phyloP scores from a whole-genome alignment of 2,797 vertebrate genomes.

The Scolopax bukidnonensis region DNA sequence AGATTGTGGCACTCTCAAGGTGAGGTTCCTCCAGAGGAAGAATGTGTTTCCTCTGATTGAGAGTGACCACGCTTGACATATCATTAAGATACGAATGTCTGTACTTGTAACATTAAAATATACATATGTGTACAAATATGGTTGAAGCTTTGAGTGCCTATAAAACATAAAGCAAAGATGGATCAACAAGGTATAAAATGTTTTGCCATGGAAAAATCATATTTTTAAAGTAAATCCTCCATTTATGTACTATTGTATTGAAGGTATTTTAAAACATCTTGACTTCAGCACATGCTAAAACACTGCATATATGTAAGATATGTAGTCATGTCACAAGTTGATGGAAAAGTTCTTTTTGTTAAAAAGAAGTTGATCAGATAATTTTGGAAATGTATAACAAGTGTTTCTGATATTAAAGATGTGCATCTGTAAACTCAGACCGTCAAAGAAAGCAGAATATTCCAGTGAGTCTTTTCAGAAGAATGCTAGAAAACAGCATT shows the following conservation, averaged over 20 bases:
- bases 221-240: background rate
- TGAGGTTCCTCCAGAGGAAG: background rate
- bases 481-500: background rate
- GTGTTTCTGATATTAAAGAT: background rate
- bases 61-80: background rate
- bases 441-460: background rate
- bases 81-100: background rate
- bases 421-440: background rate
- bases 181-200: background rate
- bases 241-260: background rate
- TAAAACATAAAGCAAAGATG: background rate
- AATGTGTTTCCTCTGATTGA: background rate
- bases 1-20: background rate
- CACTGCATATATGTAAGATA: background rate
- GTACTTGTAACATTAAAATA: background rate
- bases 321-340: background rate
- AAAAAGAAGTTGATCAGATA: background rate
- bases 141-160: background rate
- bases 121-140: background rate
- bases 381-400: background rate
- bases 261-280: background rate
- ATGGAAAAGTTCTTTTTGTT: background rate
- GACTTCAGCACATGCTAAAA: background rate
- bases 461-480: slow-evolving; percentile 7
- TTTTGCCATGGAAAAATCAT: background rate